Conservation (phyloP, 2,797 vertebrate species). For the Taeniopygia guttata region DNA sequence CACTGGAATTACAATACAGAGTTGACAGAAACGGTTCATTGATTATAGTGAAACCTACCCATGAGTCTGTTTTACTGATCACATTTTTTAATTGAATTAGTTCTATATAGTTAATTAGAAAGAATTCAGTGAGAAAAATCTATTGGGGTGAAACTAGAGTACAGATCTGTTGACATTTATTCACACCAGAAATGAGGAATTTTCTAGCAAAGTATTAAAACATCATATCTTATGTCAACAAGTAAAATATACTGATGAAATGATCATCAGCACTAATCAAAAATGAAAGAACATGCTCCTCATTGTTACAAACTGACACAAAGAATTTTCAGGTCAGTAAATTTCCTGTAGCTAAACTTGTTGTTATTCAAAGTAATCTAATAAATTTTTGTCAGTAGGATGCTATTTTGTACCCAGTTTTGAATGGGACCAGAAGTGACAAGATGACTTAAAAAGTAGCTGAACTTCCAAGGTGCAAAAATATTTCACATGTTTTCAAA, state of each 20-base stretch:
- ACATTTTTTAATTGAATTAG: neutral
- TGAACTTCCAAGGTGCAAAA: neutral
- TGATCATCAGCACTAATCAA: neutral
- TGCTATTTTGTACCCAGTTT: neutral
- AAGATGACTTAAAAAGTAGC: neutral
- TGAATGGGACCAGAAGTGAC: neutral
- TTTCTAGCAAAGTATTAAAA: neutral
- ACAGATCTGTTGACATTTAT: neutral
- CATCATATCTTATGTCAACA: neutral
- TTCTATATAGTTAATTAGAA: neutral
- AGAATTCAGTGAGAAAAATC: neutral
- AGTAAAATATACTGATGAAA: neutral
- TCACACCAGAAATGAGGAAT: neutral
- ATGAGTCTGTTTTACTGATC: constrained; percentile 2
- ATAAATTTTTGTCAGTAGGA: neutral
- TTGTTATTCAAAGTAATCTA: neutral
- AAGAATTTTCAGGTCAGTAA: neutral
- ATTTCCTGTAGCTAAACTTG: neutral
- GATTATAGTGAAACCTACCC: neutral
- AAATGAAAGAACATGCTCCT: neutral
- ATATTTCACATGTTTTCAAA: neutral
- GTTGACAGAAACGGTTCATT: neutral
- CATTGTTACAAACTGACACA: neutral
- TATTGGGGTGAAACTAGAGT: neutral
- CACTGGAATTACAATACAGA: neutral